Evolutionary conservation across 2,113 vertebrate genomes (phyloP), one percentile per base, ranked within the genome.

Genomic region (Toxostoma redivivum): DNA sequence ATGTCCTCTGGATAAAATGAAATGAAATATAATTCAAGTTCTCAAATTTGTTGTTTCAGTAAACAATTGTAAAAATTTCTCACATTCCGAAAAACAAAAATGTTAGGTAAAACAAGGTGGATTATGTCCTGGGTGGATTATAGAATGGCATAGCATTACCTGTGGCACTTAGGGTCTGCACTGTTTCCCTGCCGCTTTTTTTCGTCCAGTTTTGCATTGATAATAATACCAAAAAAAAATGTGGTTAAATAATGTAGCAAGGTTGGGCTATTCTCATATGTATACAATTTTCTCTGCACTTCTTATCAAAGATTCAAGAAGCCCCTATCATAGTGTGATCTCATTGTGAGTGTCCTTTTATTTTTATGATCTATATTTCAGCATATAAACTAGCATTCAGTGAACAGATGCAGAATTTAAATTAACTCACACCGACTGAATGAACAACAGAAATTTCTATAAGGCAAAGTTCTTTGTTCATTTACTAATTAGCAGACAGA

Each of bases 301-400:
- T 88, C 50, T 90, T 51, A 72, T 87, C 40, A 87, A 91, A 92
- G 65, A 79, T 89, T 95, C 33, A 86, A 33, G 57, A 72, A 89
- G 20, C 5, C 12, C 15, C 12, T 82, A 22, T 10, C 61, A 24
- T 56, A 79, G 28, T 37, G 21, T 84, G 15, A 88, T 48, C 30
- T 78, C 35, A 27, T 21, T 62, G 53, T 64, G 42, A 85, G 47
- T 27, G 37, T 17, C 8, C 11, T 65, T 3, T 84, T 91, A 60
- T 48, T 86, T 86, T 86, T 60, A 64, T 45, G 1, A 38, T 61
- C 30, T 15, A 1, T 70, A 51, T 86, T 93, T 88, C 54, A 77
- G 8, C 9, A 48, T 76, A 53, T 84, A 51, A 81, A 20, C 8
- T 64, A 31, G 5, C 48, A 53, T 61, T 81, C 70, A 50, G 9